Percentiles rank a stretch among this genome's conserved stretches.
phyloP scores from a whole-genome alignment of 2,113 vertebrate genomes.

The Athene cunicularia region DNA sequence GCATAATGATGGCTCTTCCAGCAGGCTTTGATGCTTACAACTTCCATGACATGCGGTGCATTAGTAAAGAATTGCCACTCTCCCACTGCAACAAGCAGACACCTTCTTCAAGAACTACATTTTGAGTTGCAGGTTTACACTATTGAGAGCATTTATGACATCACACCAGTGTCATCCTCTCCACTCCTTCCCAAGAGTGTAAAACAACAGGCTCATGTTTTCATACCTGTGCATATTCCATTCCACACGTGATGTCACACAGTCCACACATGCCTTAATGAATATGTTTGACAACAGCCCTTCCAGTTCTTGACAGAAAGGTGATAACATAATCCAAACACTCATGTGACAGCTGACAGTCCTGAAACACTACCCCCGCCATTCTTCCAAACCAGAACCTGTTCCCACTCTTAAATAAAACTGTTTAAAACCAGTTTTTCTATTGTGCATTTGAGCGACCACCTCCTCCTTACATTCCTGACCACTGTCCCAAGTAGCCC shows the following conservation, averaged over 20 bases:
- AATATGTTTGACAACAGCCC: background rate
- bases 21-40: background rate
- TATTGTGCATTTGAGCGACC: background rate
- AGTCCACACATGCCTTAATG: background rate
- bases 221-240: background rate
- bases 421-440: background rate
- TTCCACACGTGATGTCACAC: rapidly evolving
- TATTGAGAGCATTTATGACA: background rate
- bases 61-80: background rate
- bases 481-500: background rate
- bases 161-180: background rate
- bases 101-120: background rate
- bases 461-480: background rate
- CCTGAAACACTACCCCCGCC: background rate
- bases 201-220: background rate
- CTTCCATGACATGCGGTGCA: rapidly evolving
- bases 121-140: background rate
- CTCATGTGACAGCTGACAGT: background rate
- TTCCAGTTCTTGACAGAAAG: background rate
- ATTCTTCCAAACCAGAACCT: background rate
- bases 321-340: background rate
- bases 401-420: background rate
- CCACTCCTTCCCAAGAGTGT: background rate
- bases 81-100: background rate
- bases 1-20: background rate